Evolutionary conservation across 2,113 vertebrate genomes (phyloP), one percentile per base, ranked within the genome.

Genomic region (Festucalex cinctus): DNA sequence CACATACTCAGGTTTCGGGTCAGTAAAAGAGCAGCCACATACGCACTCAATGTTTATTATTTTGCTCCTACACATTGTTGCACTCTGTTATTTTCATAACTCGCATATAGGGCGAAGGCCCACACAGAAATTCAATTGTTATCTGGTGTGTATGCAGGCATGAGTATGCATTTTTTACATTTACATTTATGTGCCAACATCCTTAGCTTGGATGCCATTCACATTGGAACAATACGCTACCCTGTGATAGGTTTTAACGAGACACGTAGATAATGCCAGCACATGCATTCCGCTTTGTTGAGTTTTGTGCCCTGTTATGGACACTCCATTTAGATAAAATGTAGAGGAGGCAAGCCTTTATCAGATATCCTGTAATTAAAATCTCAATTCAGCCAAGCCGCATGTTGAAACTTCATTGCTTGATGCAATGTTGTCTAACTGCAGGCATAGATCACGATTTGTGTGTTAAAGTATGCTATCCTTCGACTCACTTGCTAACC

Each of bases 1-100:
- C 77, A 78, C 82, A 86, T 77, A 28, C 84, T 82, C 65, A 73
- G 83, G 85, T 86, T 87, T 74, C 54, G 48, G 85, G 84, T 84
- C 83, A 83, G 67, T 0, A 19, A 65, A 49, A 5, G 59, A 67
- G 61, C 62, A 20, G 54, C 71, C 74, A 75, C 68, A 82, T 74
- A 76, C 69, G 72, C 58, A 71, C 66, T 74, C 74, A 32, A 35
- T 80, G 81, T 86, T 81, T 81, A 77, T 83, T 81, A 82, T 80
- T 69, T 65, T 63, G 58, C 81, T 68, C 81, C 81, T 78, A 76
- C 67, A 77, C 72, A 69, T 83, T 70, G 83, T 85, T 78, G 26
- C 51, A 64, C 68, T 67, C 32, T 71, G 19, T 60, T 53, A 9
- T 81, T 76, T 79, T 80, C 74, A 70, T 75, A 80, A 74, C 61